These are phyloP conservation scores for Pharmacophagus antenor DNA, from an alignment of 2,888 invertebrate genomes.

Conservation along the genomic window DNA sequence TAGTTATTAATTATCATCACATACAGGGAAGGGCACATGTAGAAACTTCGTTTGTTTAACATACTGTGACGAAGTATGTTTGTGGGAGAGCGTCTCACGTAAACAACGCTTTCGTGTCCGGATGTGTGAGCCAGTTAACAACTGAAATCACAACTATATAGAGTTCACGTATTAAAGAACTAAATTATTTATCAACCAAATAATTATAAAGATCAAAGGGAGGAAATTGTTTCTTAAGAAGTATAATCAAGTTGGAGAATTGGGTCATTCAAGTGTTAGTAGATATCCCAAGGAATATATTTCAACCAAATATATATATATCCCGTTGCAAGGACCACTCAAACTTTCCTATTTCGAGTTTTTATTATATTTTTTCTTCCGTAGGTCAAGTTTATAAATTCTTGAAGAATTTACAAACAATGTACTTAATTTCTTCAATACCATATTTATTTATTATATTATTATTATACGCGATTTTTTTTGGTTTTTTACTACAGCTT, in stretches of 20 bases:
- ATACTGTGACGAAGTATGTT: slow-evolving; percentile 45
- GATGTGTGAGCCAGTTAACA: slow-evolving; percentile 67
- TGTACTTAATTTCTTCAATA: slow-evolving; percentile 45
- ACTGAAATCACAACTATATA: slow-evolving; percentile 40
- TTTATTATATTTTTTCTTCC: slow-evolving; percentile 25
- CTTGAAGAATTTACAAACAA: slow-evolving; percentile 40
- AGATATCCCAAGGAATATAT: slow-evolving; percentile 21
- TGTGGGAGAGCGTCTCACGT: slow-evolving; percentile 48
- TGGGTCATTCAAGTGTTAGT: slow-evolving; percentile 27
- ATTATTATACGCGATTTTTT: slow-evolving; percentile 57
- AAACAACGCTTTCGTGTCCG: slow-evolving; percentile 64
- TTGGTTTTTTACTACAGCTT: slow-evolving; percentile 55
- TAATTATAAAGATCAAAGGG: not conserved
- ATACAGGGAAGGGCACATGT: slow-evolving; percentile 46
- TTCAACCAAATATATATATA: slow-evolving; percentile 24
- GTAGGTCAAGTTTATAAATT: too few relatives aligned
- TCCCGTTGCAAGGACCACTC: slow-evolving; percentile 88
- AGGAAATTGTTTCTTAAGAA: slow-evolving; percentile 4
- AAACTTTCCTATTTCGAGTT: slow-evolving; percentile 83
- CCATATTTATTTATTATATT: slow-evolving; percentile 45
- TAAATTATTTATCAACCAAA: not conserved
- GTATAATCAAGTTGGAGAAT: slow-evolving; percentile 13
- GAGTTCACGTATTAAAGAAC: slow-evolving; percentile 6
- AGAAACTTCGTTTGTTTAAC: slow-evolving; percentile 51
- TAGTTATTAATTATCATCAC: slow-evolving; percentile 55